Base-by-base conservation (phyloP, 1,140 invertebrate species). In the Formica selysi region DNA sequence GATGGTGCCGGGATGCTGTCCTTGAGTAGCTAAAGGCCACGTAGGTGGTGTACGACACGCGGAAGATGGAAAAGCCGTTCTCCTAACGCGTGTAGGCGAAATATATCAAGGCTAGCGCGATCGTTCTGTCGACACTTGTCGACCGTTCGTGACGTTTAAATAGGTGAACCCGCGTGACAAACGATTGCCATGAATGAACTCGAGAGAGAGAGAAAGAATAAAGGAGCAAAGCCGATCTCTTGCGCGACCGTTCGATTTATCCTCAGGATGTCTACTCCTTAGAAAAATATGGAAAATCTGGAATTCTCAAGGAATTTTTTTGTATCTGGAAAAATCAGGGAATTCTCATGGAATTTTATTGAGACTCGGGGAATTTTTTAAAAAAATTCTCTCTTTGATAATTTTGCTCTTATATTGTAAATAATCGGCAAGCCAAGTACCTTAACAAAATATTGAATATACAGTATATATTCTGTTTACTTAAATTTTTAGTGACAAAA, bases 1-100 rank as follows among this genome's bases (percentile, higher is more conserved):
- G 87, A 91, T 88, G 83, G 78, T 65, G 88, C 74, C 81, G 83
- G 79, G 54, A 85, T 36, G 84, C 87, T 92, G 94, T 92, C 94
- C 93, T 94, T 94, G 94, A 87, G 57, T 87, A 84, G 88, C 76
- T 89, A 85, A 80, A 87, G 87, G 87, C 86, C 89, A 87, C 89
- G 92, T 94, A 92, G 93, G 93, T 92, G 93, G 93, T 92, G 93
- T 91, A 89, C 85, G 91, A 87, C 90, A 94, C 92, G 91, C 94
- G 93, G 93, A 94, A 94, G 94, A 94, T 94, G 92, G 91, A 94
- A 94, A 94, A 94, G 92, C 90, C 90, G 91, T 91, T 92, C 89
- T 89, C 90, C 89, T 73, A 48, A 57, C 83, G 89, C 85, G 93
- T 87, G 94, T 94, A 90, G 94, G 94, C 94, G 93, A 93, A 95